Evolutionary conservation across 2,113 vertebrate genomes (phyloP).

Genomic region (Poicephalus gulielmi): DNA sequence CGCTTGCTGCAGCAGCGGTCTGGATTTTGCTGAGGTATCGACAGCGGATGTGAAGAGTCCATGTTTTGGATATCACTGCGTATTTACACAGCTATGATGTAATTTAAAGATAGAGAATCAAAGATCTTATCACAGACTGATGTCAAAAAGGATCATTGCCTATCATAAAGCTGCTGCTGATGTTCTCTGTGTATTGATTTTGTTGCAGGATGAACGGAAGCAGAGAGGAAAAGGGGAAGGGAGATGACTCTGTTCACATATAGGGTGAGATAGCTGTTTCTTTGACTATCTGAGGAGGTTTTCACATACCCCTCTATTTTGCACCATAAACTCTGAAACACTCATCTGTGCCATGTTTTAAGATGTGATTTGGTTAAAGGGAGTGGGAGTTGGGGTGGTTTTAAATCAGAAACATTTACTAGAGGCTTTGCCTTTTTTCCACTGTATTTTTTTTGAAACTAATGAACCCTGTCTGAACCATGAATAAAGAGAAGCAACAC

Average conservation of each 20-base stretch:
- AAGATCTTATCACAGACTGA: constrained; percentile 57
- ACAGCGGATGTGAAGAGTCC: constrained; percentile 67
- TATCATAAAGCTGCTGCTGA: constrained; percentile 56
- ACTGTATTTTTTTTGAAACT: not conserved
- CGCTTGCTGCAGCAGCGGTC: constrained; percentile 30
- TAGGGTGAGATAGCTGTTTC: not conserved
- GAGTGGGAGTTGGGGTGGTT: not conserved
- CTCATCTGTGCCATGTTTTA: constrained; percentile 15
- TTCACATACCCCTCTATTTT: not conserved
- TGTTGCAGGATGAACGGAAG: not conserved
- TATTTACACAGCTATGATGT: constrained; percentile 40
- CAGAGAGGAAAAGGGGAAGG: not conserved
- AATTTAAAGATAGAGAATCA: constrained; percentile 68
- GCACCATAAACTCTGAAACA: constrained; percentile 33
- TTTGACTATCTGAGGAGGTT: not conserved
- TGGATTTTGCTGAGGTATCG: constrained; percentile 76
- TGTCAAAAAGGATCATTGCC: constrained; percentile 52
- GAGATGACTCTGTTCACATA: not conserved
- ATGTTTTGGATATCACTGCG: not conserved
- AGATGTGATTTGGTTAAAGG: not conserved
- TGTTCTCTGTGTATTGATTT: constrained; percentile 43
- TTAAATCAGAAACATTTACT: constrained; percentile 24
- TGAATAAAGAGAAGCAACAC: constrained; percentile 16
- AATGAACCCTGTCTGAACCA: not conserved
- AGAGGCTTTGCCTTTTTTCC: constrained; percentile 18